Percentiles rank a stretch among this genome's conserved stretches.
Evolutionary conservation across 1,140 invertebrate species (phyloP).

Genomic region (Drosophila lacteicornis): DNA sequence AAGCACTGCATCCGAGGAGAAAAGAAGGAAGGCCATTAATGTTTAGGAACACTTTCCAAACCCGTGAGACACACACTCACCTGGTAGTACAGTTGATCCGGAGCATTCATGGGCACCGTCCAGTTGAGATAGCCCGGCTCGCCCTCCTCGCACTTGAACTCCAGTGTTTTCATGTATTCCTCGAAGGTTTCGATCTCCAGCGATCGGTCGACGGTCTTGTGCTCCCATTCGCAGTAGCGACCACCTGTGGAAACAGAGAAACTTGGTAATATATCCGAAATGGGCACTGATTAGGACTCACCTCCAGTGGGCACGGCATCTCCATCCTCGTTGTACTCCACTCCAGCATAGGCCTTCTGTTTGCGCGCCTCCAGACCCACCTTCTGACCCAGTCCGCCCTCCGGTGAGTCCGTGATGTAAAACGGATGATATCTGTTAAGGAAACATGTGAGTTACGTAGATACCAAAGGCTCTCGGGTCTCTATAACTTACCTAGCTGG

Average conservation of each 20-base stretch:
- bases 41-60: neutral
- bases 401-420: constrained; percentile 94
- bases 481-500: constrained; percentile 86
- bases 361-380: constrained; percentile 88
- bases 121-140: constrained; percentile 91
- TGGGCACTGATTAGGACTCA: constrained; percentile 62
- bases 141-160: constrained; percentile 90
- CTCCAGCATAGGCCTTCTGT: constrained; percentile 92
- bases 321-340: constrained; percentile 90
- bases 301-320: constrained; percentile 92
- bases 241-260: constrained; percentile 43
- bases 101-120: constrained; percentile 92
- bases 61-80: constrained; percentile 85
- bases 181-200: constrained; percentile 85
- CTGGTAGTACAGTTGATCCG: constrained; percentile 94
- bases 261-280: neutral
- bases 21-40: neutral
- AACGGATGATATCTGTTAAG: constrained; percentile 94
- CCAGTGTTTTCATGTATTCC: constrained; percentile 91
- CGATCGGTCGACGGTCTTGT: constrained; percentile 73
- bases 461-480: neutral
- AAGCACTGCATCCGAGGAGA: constrained; percentile 90
- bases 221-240: constrained; percentile 82
- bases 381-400: constrained; percentile 94
- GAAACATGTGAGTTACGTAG: neutral